These are phyloP conservation scores for Odontophorus gujanensis DNA, from an alignment of 2,113 vertebrate genomes.

Conservation along the genomic window DNA sequence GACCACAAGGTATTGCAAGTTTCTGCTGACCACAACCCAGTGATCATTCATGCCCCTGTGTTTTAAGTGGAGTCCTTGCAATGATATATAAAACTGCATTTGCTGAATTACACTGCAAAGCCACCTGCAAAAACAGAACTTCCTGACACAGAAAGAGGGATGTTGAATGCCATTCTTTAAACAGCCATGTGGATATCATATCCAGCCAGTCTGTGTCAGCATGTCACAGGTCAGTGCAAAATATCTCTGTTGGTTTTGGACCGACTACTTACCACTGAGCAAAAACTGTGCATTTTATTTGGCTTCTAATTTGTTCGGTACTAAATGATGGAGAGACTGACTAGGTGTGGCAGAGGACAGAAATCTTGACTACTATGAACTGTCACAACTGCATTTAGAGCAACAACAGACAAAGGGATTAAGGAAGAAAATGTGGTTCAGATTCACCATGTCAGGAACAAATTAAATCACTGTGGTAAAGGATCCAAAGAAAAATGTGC, in stretches of 20 bases:
- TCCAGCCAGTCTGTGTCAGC: neutral
- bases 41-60: neutral
- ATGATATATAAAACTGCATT: constrained; percentile 41
- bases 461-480: neutral
- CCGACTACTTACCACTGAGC: neutral
- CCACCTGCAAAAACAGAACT: constrained; percentile 73
- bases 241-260: constrained; percentile 31
- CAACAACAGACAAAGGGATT: neutral
- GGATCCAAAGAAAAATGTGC: neutral
- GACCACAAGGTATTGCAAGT: neutral
- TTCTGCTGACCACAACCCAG: neutral
- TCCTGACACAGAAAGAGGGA: constrained; percentile 1
- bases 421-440: constrained; percentile 32
- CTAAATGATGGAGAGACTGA: neutral
- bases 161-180: constrained; percentile 48
- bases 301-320: neutral
- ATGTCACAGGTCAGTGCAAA: neutral
- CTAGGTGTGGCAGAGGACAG: neutral
- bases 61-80: neutral
- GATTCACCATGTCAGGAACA: neutral
- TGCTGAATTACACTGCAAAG: constrained; percentile 40
- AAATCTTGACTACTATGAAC: neutral
- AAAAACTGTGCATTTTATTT: neutral
- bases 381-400: neutral
- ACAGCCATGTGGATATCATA: neutral